These are phyloP conservation scores for Triplophysa siluroides DNA, from an alignment of 2,113 vertebrate genomes.

Conservation along the genomic window DNA sequence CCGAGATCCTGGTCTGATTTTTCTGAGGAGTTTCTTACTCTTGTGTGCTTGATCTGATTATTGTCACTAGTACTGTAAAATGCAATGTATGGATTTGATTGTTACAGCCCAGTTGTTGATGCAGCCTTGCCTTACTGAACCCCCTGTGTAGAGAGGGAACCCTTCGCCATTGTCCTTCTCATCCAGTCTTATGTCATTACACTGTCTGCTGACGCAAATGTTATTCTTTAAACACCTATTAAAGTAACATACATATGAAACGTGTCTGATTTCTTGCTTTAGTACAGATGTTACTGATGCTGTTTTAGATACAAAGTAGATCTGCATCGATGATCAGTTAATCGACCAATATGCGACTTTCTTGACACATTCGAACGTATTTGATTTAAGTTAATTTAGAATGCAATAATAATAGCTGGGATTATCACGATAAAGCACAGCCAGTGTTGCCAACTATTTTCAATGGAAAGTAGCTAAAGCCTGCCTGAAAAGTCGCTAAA, in stretches of 20 bases:
- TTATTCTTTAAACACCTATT: slow-evolving; percentile 79
- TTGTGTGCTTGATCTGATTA: slow-evolving; percentile 71
- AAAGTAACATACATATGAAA: slow-evolving; percentile 75
- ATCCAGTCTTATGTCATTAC: slow-evolving; percentile 75
- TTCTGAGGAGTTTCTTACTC: slow-evolving; percentile 64
- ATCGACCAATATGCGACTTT: no score
- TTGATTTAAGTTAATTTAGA: no score
- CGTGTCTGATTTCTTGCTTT: slow-evolving; percentile 3
- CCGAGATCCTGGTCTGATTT: slow-evolving; percentile 59
- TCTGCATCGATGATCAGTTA: no score
- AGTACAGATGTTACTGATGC: no score
- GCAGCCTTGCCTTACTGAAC: slow-evolving; percentile 78
- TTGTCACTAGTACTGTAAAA: slow-evolving; percentile 69
- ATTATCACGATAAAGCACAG: no score
- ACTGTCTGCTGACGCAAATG: slow-evolving; percentile 77
- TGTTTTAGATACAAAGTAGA: no score
- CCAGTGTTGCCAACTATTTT: no score
- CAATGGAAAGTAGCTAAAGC: no score
- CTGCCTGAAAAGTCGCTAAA: no score
- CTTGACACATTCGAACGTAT: no score
- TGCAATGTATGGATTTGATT: slow-evolving; percentile 70
- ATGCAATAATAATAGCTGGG: no score
- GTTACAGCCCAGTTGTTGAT: slow-evolving; percentile 75
- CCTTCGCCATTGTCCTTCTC: slow-evolving; percentile 62
- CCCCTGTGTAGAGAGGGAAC: slow-evolving; percentile 75